These are phyloP conservation scores for Plestiodon gilberti DNA, from an alignment of 2,113 vertebrate genomes.

Conservation along the genomic window DNA sequence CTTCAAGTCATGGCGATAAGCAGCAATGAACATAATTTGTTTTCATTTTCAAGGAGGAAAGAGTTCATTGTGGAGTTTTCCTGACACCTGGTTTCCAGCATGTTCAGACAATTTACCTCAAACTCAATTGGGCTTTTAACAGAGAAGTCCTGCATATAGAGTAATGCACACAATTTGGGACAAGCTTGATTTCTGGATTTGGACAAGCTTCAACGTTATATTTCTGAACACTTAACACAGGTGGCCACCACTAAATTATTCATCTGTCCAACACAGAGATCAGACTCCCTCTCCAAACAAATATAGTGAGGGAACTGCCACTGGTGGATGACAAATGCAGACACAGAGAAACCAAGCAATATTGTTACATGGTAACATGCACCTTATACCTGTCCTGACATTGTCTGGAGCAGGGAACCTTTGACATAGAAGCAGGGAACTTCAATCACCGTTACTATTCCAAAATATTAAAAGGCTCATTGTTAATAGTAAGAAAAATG, in stretches of 20 bases:
- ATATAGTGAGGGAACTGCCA: neutral
- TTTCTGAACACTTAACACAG: neutral
- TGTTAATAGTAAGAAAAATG: conserved; percentile 78
- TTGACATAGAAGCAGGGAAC: neutral
- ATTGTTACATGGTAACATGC: conserved; percentile 56
- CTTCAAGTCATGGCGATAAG: conserved; percentile 37
- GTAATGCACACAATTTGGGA: conserved; percentile 21
- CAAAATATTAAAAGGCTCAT: conserved; percentile 35
- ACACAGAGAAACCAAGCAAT: conserved; percentile 31
- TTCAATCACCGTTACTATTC: conserved; percentile 53
- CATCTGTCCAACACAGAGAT: neutral
- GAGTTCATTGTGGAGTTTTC: conserved; percentile 2
- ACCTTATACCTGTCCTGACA: conserved; percentile 61
- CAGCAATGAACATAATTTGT: neutral
- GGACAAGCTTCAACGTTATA: conserved; percentile 2
- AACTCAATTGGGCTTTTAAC: conserved; percentile 59
- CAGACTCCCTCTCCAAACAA: neutral
- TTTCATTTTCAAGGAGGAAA: neutral
- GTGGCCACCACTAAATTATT: neutral
- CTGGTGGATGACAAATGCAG: conserved; percentile 36
- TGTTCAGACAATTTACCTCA: conserved; percentile 50
- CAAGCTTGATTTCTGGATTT: conserved; percentile 4
- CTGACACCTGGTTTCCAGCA: conserved; percentile 47
- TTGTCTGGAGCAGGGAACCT: conserved; percentile 22
- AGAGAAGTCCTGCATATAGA: conserved; percentile 40